Evolutionary conservation across 1,140 invertebrate species (phyloP).

Genomic region (Phthorimaea operculella): DNA sequence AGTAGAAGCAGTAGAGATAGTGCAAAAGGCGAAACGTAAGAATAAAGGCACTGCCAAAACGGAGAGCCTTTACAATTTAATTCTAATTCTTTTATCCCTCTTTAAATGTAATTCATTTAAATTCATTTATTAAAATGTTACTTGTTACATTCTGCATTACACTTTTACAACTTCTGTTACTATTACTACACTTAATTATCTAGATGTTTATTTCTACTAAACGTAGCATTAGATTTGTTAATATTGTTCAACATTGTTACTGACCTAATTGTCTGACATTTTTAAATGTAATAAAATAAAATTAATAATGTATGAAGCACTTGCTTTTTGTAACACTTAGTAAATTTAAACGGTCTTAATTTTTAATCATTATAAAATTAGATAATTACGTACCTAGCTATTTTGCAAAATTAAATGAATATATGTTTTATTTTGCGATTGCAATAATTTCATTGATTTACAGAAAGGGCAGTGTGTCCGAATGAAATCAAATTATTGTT

Average conservation of each 20-base stretch:
- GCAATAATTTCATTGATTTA: constrained; percentile 18
- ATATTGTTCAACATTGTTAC: background rate
- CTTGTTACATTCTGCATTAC: constrained; percentile 2
- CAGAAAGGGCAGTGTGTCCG: constrained; percentile 16
- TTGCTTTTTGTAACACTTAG: constrained; percentile 4
- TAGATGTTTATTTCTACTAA: background rate
- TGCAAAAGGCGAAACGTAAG: background rate
- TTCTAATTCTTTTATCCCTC: background rate
- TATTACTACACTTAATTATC: background rate
- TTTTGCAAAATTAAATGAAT: background rate
- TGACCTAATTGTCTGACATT: background rate
- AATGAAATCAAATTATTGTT: constrained; percentile 44
- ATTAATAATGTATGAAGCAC: background rate
- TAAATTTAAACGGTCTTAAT: background rate
- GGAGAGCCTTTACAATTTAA: background rate
- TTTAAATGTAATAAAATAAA: background rate
- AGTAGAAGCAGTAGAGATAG: constrained; percentile 5
- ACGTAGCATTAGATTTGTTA: background rate
- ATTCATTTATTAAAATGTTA: constrained; percentile 1
- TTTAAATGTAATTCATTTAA: background rate
- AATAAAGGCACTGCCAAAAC: background rate
- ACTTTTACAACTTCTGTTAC: background rate
- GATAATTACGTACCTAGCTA: background rate
- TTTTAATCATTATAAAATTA: no score
- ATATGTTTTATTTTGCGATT: background rate